phyloP scores from a whole-genome alignment of 2,113 vertebrate genomes.

The Puffinus mauretanicus region DNA sequence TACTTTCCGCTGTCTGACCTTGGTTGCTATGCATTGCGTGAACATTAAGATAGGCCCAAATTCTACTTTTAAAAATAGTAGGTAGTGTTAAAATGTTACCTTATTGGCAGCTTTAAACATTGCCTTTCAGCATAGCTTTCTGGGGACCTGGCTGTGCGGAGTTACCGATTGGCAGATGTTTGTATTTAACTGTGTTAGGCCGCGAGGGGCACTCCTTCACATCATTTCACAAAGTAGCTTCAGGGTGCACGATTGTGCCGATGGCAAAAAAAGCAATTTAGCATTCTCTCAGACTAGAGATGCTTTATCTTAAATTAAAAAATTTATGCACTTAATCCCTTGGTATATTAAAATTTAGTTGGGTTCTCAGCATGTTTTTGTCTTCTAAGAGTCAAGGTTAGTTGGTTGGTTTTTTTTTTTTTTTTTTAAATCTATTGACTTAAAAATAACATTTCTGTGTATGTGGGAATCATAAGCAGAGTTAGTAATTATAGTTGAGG shows the following conservation, averaged over 20 bases:
- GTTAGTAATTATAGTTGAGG: not conserved
- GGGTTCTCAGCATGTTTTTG: not conserved
- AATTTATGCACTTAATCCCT: slow-evolving; percentile 41
- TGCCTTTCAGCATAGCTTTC: not conserved
- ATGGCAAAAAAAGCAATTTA: slow-evolving; percentile 59
- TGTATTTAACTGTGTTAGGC: not conserved
- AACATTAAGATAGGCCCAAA: not conserved
- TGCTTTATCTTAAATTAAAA: slow-evolving; percentile 49
- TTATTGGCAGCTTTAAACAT: not conserved
- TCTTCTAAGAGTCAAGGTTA: slow-evolving; percentile 37
- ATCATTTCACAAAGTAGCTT: slow-evolving; percentile 26
- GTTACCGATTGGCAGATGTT: not conserved
- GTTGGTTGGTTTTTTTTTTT: not conserved
- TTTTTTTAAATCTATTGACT: not conserved
- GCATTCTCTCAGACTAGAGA: not conserved
- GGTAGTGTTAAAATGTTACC: not conserved
- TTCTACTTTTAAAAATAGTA: not conserved
- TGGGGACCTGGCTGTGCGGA: not conserved
- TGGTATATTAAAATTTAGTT: not conserved
- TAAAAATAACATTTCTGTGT: not conserved
- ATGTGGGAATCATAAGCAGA: not conserved
- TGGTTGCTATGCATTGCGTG: not conserved
- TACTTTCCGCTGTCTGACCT: not conserved
- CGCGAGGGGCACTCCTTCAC: not conserved
- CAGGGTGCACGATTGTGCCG: not conserved